Conservation (phyloP, 1,140 invertebrate species). For the Meteorus sp. region DNA sequence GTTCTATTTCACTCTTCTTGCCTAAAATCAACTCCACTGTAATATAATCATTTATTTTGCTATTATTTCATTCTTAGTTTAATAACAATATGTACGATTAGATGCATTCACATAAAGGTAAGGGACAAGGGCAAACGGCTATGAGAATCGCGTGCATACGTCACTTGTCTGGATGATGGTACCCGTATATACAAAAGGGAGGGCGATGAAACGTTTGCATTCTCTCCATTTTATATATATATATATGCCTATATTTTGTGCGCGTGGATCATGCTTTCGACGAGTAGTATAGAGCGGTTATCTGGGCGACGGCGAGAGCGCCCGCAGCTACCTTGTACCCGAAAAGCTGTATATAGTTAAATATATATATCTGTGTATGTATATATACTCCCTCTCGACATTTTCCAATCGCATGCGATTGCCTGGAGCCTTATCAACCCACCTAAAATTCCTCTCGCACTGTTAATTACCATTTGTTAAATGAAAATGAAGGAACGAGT, state of each 20-base stretch:
- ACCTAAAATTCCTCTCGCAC: slow-evolving; percentile 30
- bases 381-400: not conserved
- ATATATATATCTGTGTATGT: too few relatives aligned
- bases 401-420: slow-evolving; percentile 33
- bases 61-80: too few relatives aligned
- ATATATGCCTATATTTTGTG: slow-evolving; percentile 45
- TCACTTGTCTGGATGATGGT: slow-evolving; percentile 48
- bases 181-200: too few relatives aligned
- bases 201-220: slow-evolving; percentile 31
- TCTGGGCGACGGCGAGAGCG: slow-evolving; percentile 41
- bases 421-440: slow-evolving; percentile 32
- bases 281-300: too few relatives aligned
- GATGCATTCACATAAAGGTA: too few relatives aligned
- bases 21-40: too few relatives aligned
- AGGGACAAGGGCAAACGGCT: not conserved
- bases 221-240: slow-evolving; percentile 30
- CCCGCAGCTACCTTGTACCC: slow-evolving; percentile 46
- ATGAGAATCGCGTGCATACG: slow-evolving; percentile 37
- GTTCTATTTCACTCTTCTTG: too few relatives aligned
- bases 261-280: slow-evolving; percentile 41
- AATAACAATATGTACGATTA: too few relatives aligned
- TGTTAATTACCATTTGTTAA: not conserved
- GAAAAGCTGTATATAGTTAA: not conserved
- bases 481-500: too few relatives aligned
- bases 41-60: too few relatives aligned